phyloP scores from a whole-genome alignment of 2,888 invertebrate genomes.

The Rhodophaea formosa region DNA sequence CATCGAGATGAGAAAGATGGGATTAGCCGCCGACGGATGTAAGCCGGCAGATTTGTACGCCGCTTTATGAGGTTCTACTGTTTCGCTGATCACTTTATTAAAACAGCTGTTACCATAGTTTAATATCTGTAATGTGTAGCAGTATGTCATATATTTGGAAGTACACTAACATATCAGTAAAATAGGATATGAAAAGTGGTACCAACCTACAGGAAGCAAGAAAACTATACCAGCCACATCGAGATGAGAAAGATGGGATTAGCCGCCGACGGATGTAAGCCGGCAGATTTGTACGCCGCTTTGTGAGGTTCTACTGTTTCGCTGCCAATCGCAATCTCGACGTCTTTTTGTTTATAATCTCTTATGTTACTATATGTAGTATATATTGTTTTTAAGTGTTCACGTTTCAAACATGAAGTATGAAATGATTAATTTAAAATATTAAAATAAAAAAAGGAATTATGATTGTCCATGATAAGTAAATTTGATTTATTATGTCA shows the following conservation, averaged over 20 bases:
- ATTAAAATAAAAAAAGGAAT: no score
- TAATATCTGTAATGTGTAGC: no score
- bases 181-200: not conserved
- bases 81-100: no score
- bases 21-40: constrained; percentile 9
- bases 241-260: constrained; percentile 10
- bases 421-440: no score
- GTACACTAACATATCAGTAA: no score
- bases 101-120: no score
- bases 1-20: constrained; percentile 7
- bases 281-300: constrained; percentile 8
- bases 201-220: not conserved
- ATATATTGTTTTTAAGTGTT: not conserved
- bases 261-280: constrained; percentile 9
- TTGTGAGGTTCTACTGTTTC: constrained; percentile 10
- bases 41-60: constrained; percentile 12
- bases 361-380: not conserved
- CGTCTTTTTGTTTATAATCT: not conserved
- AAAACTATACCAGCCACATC: not conserved
- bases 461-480: no score
- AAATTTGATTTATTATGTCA: no score
- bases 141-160: no score
- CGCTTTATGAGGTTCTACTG: constrained; percentile 6
- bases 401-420: no score
- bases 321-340: constrained; percentile 6